phyloP scores from a whole-genome alignment of 92 coral and sea anemone species.

The Scolanthus callimorphus region DNA sequence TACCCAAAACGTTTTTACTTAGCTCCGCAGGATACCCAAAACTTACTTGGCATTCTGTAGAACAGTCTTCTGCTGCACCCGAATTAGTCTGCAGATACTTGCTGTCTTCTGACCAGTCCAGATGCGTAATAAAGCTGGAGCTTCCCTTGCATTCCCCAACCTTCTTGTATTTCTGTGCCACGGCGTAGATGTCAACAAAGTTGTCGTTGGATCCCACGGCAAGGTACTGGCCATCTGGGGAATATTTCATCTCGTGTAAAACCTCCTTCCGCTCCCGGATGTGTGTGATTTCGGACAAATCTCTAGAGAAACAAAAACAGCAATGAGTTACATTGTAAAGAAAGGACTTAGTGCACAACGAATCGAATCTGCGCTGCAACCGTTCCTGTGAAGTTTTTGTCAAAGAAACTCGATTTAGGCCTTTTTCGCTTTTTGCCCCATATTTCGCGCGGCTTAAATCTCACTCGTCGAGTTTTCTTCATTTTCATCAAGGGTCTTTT shows the following conservation, averaged over 20 bases:
- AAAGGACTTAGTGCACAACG: no score
- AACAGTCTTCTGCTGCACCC: constrained; percentile 97
- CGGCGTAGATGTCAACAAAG: constrained; percentile 95
- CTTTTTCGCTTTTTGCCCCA: no score
- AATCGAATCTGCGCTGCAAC: no score
- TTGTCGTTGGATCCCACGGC: constrained; percentile 99
- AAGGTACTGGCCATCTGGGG: constrained; percentile 95
- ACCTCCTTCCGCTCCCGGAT: constrained; percentile 94
- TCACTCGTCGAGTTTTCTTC: no score
- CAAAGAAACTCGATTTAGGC: no score
- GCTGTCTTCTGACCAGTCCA: constrained; percentile 98
- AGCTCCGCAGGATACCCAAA: no score
- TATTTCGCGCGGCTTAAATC: no score
- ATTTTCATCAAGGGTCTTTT: no score
- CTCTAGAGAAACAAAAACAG: constrained; percentile 38
- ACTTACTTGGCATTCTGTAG: constrained; percentile 91
- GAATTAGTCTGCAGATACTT: constrained; percentile 95
- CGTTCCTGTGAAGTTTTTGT: no score
- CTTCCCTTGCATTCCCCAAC: constrained; percentile 99
- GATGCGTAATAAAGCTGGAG: constrained; percentile 96
- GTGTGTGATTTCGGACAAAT: constrained; percentile 84
- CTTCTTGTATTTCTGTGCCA: constrained; percentile 93
- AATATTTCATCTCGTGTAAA: constrained; percentile 91
- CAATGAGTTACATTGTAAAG: no score
- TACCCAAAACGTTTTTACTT: no score